Percentiles rank a stretch among this genome's conserved stretches.
Evolutionary conservation across 2,113 vertebrate genomes (phyloP).

Genomic region (Thunnus maccoyii): DNA sequence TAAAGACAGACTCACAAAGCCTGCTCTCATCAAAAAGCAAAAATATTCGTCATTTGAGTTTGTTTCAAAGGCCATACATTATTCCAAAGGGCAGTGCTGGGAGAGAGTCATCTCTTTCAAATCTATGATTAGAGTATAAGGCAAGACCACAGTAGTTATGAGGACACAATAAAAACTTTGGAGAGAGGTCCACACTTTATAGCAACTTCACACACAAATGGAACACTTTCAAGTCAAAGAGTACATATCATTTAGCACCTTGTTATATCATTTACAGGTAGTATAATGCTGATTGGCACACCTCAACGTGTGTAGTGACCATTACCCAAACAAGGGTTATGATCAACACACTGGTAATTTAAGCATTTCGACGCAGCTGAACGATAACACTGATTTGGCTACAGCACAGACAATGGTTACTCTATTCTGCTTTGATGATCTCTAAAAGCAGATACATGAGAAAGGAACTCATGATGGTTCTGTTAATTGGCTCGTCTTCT

Average conservation of each 20-base stretch:
- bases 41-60: neutral
- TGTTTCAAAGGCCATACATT: conserved; percentile 28
- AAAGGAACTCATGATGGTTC: neutral
- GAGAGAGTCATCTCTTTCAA: conserved; percentile 17
- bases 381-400: conserved; percentile 46
- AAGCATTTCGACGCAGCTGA: conserved; percentile 40
- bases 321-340: conserved; percentile 14
- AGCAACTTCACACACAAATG: conserved; percentile 48
- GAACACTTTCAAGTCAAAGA: conserved; percentile 64
- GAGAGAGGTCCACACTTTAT: conserved; percentile 16
- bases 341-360: conserved; percentile 33
- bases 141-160: conserved; percentile 49
- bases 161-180: conserved; percentile 47
- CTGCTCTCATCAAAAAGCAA: neutral
- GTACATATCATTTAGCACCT: conserved; percentile 79
- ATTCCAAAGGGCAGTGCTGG: conserved; percentile 17
- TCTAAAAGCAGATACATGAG: conserved; percentile 47
- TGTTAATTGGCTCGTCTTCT: conserved; percentile 22
- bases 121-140: conserved; percentile 36
- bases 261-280: conserved; percentile 62
- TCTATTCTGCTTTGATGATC: conserved; percentile 52
- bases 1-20: conserved; percentile 10
- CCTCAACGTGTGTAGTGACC: conserved; percentile 15
- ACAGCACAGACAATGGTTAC: conserved; percentile 53
- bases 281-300: conserved; percentile 52